These are phyloP conservation scores for Apotomis turbidana DNA, from an alignment of 2,888 invertebrate genomes.

Conservation along the genomic window DNA sequence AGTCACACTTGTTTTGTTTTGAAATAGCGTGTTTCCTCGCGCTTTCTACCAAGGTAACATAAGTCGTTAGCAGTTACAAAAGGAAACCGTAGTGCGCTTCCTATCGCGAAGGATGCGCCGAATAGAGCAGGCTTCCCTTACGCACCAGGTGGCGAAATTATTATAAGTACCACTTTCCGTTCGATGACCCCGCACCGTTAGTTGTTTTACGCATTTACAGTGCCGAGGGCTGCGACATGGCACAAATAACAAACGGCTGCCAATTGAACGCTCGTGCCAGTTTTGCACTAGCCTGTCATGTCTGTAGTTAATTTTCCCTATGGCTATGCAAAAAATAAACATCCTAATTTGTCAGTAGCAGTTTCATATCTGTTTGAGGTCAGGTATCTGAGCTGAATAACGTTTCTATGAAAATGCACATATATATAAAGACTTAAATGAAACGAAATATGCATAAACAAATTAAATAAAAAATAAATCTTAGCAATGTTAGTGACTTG, in stretches of 20 bases:
- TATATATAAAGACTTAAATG: too few relatives aligned
- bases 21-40: conserved; percentile 22
- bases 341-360: background rate
- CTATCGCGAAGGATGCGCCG: conserved; percentile 57
- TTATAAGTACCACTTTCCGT: conserved; percentile 78
- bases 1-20: conserved; percentile 11
- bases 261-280: conserved; percentile 38
- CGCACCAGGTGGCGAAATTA: conserved; percentile 73
- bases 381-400: background rate
- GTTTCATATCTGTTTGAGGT: background rate
- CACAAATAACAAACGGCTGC: conserved; percentile 71
- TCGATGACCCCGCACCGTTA: conserved; percentile 81
- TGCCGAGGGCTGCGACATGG: conserved; percentile 71
- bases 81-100: conserved; percentile 48
- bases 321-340: background rate
- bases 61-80: conserved; percentile 27
- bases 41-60: conserved; percentile 35
- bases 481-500: too few relatives aligned
- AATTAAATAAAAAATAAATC: too few relatives aligned
- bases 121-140: conserved; percentile 66
- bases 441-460: too few relatives aligned
- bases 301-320: conserved; percentile 17
- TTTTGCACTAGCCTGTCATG: conserved; percentile 28
- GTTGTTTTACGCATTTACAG: conserved; percentile 73
- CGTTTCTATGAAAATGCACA: too few relatives aligned